Conservation (phyloP, 1,140 invertebrate species). For the Papilio glaucus region DNA sequence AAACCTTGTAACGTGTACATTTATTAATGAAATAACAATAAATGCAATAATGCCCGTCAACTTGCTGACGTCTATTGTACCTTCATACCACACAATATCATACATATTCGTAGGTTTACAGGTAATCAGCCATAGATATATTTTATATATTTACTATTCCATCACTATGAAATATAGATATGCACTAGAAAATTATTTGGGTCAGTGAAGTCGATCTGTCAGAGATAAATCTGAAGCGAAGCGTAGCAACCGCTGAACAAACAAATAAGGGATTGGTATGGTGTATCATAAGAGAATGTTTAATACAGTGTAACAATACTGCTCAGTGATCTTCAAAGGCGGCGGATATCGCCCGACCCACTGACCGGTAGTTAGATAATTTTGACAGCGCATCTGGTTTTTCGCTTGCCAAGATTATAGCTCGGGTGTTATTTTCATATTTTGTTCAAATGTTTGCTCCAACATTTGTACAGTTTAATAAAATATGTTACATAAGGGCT, state of each 20-base stretch:
- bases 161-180: background rate
- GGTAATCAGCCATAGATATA: no score
- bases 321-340: constrained; percentile 12
- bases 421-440: constrained; percentile 19
- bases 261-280: constrained; percentile 13
- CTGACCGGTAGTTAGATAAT: constrained; percentile 22
- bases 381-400: constrained; percentile 23
- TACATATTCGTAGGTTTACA: no score
- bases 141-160: background rate
- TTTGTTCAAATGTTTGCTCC: background rate
- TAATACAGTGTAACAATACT: constrained; percentile 14
- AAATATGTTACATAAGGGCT: no score
- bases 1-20: no score
- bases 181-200: background rate
- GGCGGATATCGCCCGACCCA: constrained; percentile 8
- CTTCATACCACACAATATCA: no score
- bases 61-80: no score
- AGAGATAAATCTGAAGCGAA: background rate
- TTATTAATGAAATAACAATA: no score
- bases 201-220: background rate
- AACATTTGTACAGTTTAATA: background rate
- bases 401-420: constrained; percentile 18
- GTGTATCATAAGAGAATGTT: background rate
- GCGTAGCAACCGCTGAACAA: background rate
- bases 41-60: no score